Evolutionary conservation across 1,140 invertebrate genomes (phyloP), one percentile per base, ranked within the genome.

Genomic region (Tribolium madens): DNA sequence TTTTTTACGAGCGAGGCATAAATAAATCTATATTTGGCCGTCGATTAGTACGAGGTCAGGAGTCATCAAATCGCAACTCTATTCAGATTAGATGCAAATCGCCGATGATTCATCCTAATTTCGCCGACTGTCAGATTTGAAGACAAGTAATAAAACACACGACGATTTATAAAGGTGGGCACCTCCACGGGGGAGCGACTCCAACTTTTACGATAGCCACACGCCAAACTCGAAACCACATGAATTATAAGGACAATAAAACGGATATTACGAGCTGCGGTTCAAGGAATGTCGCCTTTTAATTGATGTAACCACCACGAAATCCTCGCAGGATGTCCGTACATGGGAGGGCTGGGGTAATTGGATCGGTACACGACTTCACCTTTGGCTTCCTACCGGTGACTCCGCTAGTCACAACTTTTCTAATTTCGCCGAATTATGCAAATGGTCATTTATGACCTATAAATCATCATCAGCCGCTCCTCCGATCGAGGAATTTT

Each of bases 271-370:
- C 17, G 18, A 17, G 15, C 6, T 10, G 6, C 18, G 18, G 52
- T 57, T 57, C 52, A 57, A 14, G 52, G 52, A 57, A 64, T 64
- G 57, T 64, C 26, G 57, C 26, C 57, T 64, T 9, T 64, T 64
- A 64, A 64, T 64, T 64, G 57, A 64, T 64, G 26, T 64, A 64
- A 64, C 57, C 57, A 64, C 57, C 57, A 64, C 57, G 57, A 64
- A 64, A 64, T 33, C 21, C 26, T 64, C 12, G 26, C 26, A 64
- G 57, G 57, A 33, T 33, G 26, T 31, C 57, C 57, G 21, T 64
- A 64, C 57, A 64, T 64, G 57, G 57, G 26, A 64, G 57, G 26
- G 57, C 57, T 64, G 31, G 57, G 21, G 52, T 64, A 64, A 64
- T 33, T 64, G 57, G 57, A 57, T 57, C 52, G 52, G 14, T 33